A percentile compares a stretch with the other conserved stretches of the same genome.
These are phyloP conservation scores for Caenorhabditis becei DNA, from an alignment of 2,888 invertebrate genomes.

Conservation along the genomic window DNA sequence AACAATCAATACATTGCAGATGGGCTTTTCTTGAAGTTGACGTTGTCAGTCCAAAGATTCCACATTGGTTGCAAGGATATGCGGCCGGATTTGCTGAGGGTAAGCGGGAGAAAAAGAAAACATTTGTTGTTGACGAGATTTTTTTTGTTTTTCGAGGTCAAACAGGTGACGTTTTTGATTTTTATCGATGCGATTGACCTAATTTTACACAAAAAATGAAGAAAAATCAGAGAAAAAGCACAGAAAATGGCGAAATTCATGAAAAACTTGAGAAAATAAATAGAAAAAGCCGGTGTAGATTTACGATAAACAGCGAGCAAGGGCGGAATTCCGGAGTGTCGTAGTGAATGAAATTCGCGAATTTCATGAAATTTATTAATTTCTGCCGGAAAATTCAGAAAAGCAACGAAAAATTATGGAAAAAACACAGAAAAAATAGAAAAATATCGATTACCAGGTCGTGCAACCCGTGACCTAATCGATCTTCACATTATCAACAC, in stretches of 20 bases:
- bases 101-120: slow-evolving; percentile 3
- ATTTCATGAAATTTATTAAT: not conserved
- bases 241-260: slow-evolving; percentile 4
- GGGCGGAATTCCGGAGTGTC: slow-evolving; percentile 45
- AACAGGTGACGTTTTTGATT: no score
- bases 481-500: slow-evolving; percentile 77
- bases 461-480: slow-evolving; percentile 73
- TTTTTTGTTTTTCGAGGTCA: no score
- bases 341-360: slow-evolving; percentile 8
- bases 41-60: slow-evolving; percentile 67
- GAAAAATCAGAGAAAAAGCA: not conserved
- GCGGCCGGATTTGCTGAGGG: slow-evolving; percentile 80
- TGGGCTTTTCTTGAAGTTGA: slow-evolving; percentile 79
- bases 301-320: slow-evolving; percentile 28
- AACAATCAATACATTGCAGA: slow-evolving; percentile 41
- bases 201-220: not conserved
- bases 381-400: not conserved
- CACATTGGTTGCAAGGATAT: slow-evolving; percentile 76
- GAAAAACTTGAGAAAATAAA: slow-evolving; percentile 2
- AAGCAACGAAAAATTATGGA: slow-evolving; percentile 1
- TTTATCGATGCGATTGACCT: no score
- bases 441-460: slow-evolving; percentile 63
- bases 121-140: no score
- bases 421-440: not conserved
- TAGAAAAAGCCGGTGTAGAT: slow-evolving; percentile 8